A percentile compares a stretch with the other conserved stretches of the same genome.
Evolutionary conservation across 2,113 vertebrate genomes (phyloP).

Genomic region (Myotis brandtii): DNA sequence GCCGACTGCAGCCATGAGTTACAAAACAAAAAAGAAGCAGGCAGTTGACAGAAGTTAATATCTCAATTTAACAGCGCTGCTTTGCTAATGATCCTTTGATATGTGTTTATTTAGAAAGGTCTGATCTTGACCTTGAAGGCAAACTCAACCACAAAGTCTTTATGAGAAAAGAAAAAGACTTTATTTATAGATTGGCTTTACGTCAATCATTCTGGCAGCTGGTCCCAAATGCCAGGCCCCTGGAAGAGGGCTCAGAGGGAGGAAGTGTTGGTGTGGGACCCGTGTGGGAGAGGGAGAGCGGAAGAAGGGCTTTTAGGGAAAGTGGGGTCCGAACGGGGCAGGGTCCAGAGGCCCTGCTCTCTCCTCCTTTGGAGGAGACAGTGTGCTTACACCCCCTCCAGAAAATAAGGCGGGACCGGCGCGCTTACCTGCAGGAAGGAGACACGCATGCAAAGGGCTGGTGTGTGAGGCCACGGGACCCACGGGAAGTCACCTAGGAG

Average conservation of each 20-base stretch:
- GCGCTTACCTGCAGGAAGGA: not conserved
- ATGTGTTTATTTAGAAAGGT: constrained; percentile 92
- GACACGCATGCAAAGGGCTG: not conserved
- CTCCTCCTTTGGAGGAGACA: constrained; percentile 5
- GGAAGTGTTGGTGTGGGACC: fast-evolving
- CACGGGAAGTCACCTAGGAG: too few species aligned
- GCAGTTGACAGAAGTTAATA: constrained; percentile 90
- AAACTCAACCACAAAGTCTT: constrained; percentile 91
- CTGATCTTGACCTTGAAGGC: constrained; percentile 95
- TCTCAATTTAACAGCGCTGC: constrained; percentile 93
- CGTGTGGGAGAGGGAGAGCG: fast-evolving
- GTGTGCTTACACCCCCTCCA: not conserved
- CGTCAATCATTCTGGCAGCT: constrained; percentile 92
- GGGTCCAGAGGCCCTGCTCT: fast-evolving
- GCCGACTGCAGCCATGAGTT: constrained; percentile 86
- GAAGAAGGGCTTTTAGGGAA: not conserved
- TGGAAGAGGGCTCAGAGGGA: not conserved
- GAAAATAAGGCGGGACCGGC: not conserved
- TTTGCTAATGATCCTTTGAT: constrained; percentile 92
- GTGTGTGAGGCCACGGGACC: fast-evolving
- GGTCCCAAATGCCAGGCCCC: constrained; percentile 78
- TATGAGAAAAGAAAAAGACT: constrained; percentile 90
- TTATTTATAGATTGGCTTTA: constrained; percentile 96
- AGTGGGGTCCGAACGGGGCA: not conserved
- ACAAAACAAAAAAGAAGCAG: constrained; percentile 86